These are phyloP conservation scores for Eupithecia dodoneata DNA, from an alignment of 2,888 invertebrate species.

Conservation along the genomic window DNA sequence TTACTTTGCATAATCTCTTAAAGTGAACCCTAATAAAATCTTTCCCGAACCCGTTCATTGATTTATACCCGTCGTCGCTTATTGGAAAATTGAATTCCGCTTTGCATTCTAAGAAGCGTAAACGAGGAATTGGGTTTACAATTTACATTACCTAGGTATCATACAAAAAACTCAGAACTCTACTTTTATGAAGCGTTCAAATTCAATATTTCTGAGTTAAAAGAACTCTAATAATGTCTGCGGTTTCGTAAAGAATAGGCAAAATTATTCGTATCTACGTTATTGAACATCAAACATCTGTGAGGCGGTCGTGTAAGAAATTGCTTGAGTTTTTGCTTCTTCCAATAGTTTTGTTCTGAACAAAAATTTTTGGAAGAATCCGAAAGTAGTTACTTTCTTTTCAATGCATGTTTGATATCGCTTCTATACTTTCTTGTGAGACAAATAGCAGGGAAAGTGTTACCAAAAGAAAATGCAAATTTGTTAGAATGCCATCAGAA, in stretches of 20 bases:
- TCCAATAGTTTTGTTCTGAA: constrained; percentile 9
- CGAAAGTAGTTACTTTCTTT: background rate
- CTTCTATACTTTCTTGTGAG: constrained; percentile 2
- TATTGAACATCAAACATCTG: constrained; percentile 18
- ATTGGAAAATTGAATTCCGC: constrained; percentile 16
- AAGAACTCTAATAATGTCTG: background rate
- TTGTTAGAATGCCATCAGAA: background rate
- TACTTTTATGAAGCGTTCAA: background rate
- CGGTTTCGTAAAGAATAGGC: background rate
- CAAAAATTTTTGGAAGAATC: background rate
- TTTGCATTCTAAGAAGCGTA: constrained; percentile 14
- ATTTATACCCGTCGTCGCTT: constrained; percentile 6
- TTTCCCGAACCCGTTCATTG: constrained; percentile 3
- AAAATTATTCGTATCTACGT: background rate
- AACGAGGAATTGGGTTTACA: background rate
- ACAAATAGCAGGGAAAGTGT: background rate
- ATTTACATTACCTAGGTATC: background rate
- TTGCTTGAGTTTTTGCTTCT: constrained; percentile 4
- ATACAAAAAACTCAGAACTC: background rate
- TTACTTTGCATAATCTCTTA: constrained; percentile 4
- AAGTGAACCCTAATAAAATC: constrained; percentile 11
- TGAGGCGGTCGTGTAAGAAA: constrained; percentile 6
- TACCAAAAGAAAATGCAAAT: background rate
- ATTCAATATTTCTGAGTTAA: background rate
- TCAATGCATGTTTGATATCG: background rate